Percentiles rank a stretch among this genome's conserved stretches.
phyloP scores from a whole-genome alignment of 2,113 vertebrate genomes.

The Corydoras maculifer region DNA sequence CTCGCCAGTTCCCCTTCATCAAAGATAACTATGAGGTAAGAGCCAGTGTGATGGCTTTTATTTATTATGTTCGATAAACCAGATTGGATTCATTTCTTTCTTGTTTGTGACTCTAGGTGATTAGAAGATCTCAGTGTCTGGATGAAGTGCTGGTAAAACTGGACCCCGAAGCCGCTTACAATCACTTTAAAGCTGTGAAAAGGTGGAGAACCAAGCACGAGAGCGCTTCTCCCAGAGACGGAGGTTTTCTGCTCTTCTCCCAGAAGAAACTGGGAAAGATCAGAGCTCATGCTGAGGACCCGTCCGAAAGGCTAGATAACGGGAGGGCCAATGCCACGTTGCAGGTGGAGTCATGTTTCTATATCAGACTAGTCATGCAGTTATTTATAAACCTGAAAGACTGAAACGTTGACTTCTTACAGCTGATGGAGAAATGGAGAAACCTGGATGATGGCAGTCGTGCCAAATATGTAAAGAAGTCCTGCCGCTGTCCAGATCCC shows the following conservation, averaged over 20 bases:
- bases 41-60: too few relatives aligned
- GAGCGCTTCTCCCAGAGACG: conserved; percentile 55
- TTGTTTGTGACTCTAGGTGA: conserved; percentile 63
- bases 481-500: conserved; percentile 78
- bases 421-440: conserved; percentile 80
- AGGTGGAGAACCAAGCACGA: conserved; percentile 76
- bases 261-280: conserved; percentile 74
- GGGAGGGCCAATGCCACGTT: conserved; percentile 62
- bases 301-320: conserved; percentile 18
- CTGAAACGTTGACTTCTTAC: conserved; percentile 7
- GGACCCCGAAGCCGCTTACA: conserved; percentile 65
- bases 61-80: too few relatives aligned
- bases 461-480: conserved; percentile 73
- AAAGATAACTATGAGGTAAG: conserved; percentile 86
- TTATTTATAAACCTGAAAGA: too few relatives aligned
- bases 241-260: conserved; percentile 80
- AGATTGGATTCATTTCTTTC: too few relatives aligned
- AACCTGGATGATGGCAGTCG: conserved; percentile 66
- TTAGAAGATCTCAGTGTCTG: conserved; percentile 75
- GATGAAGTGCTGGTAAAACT: conserved; percentile 75
- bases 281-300: conserved; percentile 49
- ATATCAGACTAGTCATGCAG: too few relatives aligned
- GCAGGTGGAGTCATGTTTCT: conserved; percentile 61
- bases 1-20: conserved; percentile 84
- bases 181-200: conserved; percentile 73